Base-by-base conservation (phyloP, 1,140 invertebrate genomes). In the Belonocnema kinseyi region DNA sequence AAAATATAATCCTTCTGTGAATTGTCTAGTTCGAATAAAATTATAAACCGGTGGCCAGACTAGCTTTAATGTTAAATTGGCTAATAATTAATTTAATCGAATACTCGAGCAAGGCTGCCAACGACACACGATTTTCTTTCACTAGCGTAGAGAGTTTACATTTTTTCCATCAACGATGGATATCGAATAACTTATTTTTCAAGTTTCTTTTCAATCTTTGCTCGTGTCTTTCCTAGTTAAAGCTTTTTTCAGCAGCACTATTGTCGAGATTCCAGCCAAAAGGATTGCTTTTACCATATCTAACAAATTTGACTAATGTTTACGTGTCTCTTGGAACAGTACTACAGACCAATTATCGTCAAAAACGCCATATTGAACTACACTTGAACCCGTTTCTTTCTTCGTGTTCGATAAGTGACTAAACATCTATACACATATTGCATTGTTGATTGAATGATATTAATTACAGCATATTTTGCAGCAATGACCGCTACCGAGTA, bases 381-480 rank as follows among this genome's bases (percentile, higher is more conserved):
- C 56, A 12, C 21, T 58, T 58, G 26, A 58, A 58, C 33, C 19
- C 11, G 56, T 19, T 17, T 56, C 54, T 19, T 56, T 12, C 8
- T 58, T 26, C 26, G 11, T 26, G 17, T 21, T 58, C 19, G 3
- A 58, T 58, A 58, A 56, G 8, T 10, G 26, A 58, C 56, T 58
- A 58, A 21, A 58, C 56, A 58, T 58, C 26, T 58, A 58, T 58
- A 21, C 19, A 58, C 19, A 58, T 66, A 66, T 66, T 66, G 53
- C 53, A 66, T 66, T 66, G 61, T 40, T 40, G 13, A 14, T 40
- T 66, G 21, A 66, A 66, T 40, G 33, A 40, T 40, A 66, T 40
- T 46, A 66, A 66, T 33, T 33, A 33, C 46, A 40, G 12, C 46
- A 61, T 2, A 61, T 16, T 66, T 66, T 66, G 58, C 61, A 33